Evolutionary conservation across 2,888 invertebrate genomes (phyloP).

Genomic region (Heliconius cydno): DNA sequence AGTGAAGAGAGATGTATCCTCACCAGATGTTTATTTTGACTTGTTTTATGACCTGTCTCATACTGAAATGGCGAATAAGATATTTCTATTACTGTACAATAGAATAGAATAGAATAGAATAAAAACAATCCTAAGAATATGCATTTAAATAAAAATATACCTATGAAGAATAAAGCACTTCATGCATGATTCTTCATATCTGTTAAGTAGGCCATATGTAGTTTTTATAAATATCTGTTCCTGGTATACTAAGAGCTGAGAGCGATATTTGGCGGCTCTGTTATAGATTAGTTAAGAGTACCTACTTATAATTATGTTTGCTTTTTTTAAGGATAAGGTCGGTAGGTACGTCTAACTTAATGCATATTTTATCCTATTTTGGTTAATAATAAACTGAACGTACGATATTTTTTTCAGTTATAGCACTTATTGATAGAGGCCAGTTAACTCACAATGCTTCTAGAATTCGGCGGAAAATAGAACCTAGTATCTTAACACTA

Average conservation of each 20-base stretch:
- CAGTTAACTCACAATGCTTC: too few species aligned
- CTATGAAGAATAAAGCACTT: neutral
- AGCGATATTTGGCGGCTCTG: conserved; percentile 61
- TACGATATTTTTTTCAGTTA: neutral
- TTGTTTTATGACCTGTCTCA: conserved; percentile 34
- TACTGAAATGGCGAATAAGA: conserved; percentile 23
- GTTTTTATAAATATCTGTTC: conserved; percentile 72
- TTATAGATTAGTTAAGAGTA: conserved; percentile 57
- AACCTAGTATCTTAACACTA: too few species aligned
- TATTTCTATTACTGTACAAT: neutral
- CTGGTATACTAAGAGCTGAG: conserved; percentile 59
- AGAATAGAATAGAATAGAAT: too few species aligned
- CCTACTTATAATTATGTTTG: conserved; percentile 39
- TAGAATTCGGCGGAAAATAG: too few species aligned
- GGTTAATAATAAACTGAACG: too few species aligned
- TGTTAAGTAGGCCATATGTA: conserved; percentile 69
- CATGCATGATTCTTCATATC: conserved; percentile 41
- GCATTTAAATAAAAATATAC: too few species aligned
- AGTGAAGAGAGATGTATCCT: conserved; percentile 79
- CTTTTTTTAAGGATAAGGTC: conserved; percentile 3
- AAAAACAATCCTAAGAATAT: too few species aligned
- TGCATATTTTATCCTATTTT: conserved; percentile 43
- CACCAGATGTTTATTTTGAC: conserved; percentile 62
- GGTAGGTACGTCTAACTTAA: neutral
- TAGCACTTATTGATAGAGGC: neutral